These are phyloP conservation scores for Varecia variegata DNA, from an alignment of 2,797 vertebrate species.

Conservation along the genomic window DNA sequence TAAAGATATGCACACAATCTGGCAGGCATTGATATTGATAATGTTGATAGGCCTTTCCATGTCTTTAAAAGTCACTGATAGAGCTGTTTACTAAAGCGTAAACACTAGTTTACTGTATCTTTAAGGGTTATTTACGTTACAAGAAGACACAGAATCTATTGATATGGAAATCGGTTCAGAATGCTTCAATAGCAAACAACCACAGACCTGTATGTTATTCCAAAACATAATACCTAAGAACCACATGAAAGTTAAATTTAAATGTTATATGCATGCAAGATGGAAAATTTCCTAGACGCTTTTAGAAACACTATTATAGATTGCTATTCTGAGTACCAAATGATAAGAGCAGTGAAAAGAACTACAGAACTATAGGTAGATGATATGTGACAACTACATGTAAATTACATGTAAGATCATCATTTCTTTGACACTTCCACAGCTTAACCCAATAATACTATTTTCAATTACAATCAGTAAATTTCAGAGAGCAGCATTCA, in stretches of 20 bases:
- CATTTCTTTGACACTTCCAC: constrained; percentile 3
- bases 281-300: constrained; percentile 48
- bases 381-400: not conserved
- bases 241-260: constrained; percentile 59
- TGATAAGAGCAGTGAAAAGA: constrained; percentile 40
- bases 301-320: constrained; percentile 38
- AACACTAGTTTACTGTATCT: constrained; percentile 24
- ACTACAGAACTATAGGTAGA: constrained; percentile 26
- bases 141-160: constrained; percentile 45
- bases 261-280: constrained; percentile 2
- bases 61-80: constrained; percentile 31
- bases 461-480: constrained; percentile 40
- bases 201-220: constrained; percentile 37
- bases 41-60: not conserved
- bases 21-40: constrained; percentile 9
- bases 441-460: not conserved
- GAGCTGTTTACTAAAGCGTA: constrained; percentile 53
- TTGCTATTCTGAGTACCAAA: constrained; percentile 35
- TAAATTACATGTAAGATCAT: not conserved
- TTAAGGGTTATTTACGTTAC: constrained; percentile 50
- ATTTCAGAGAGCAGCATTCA: constrained; percentile 11
- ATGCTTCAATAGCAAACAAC: constrained; percentile 40
- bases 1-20: not conserved
- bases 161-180: constrained; percentile 66
- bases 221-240: constrained; percentile 52